Evolutionary conservation across 2,113 vertebrate genomes (phyloP).

Genomic region (Leuciscus idus): DNA sequence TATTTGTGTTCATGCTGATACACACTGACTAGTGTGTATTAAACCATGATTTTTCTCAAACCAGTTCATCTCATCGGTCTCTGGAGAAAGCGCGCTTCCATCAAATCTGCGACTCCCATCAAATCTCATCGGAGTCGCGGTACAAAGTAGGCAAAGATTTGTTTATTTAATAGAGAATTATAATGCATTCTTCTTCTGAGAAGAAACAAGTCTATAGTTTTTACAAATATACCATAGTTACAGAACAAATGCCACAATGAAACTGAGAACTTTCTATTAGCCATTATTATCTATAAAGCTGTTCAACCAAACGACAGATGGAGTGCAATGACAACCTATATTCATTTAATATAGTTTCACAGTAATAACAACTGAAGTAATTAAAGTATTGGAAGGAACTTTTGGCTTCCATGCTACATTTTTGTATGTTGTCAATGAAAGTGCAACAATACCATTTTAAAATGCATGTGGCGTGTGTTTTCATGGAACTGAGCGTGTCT

Average conservation of each 20-base stretch:
- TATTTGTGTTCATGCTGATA: neutral
- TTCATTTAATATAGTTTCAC: neutral
- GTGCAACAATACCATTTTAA: neutral
- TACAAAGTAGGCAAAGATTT: conserved; percentile 64
- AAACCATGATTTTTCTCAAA: neutral
- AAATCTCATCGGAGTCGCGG: conserved; percentile 72
- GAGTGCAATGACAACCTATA: neutral
- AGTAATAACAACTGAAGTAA: no score
- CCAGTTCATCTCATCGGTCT: conserved; percentile 72
- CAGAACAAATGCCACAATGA: neutral
- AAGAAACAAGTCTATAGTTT: no score
- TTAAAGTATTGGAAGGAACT: neutral
- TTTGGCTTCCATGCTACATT: neutral
- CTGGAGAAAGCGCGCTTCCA: conserved; percentile 65
- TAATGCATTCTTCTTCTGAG: neutral
- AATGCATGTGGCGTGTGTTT: neutral
- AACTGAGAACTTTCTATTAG: neutral
- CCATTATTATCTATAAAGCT: neutral
- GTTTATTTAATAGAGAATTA: neutral
- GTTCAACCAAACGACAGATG: neutral
- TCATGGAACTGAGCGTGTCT: neutral
- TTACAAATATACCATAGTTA: no score
- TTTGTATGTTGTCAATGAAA: neutral
- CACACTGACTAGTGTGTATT: neutral
- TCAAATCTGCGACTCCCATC: conserved; percentile 74